phyloP scores from a whole-genome alignment of 2,888 invertebrate species.

The Rotaria sp. region DNA sequence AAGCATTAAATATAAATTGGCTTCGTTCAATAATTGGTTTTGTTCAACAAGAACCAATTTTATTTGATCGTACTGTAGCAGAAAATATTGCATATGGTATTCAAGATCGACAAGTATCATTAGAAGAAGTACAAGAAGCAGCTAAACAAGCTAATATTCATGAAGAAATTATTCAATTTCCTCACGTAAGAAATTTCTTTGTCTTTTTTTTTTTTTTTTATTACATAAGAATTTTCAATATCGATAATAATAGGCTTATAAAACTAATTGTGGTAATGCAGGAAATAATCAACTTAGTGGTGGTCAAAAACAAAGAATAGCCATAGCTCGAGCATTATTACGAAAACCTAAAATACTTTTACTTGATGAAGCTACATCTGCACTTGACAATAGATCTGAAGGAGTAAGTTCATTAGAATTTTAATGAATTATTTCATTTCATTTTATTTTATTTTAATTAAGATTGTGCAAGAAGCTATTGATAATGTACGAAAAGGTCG shows the following conservation, averaged over 20 bases:
- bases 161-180: conserved; percentile 33
- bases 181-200: too few relatives aligned
- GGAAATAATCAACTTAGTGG: neutral
- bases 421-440: too few relatives aligned
- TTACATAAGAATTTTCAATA: too few relatives aligned
- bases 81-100: conserved; percentile 41
- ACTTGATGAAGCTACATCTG: neutral
- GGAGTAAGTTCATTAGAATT: too few relatives aligned
- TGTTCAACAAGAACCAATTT: conserved; percentile 40
- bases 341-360: neutral
- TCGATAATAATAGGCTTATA: too few relatives aligned
- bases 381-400: neutral
- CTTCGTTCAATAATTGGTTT: conserved; percentile 34
- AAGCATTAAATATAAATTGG: conserved; percentile 35
- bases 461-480: too few relatives aligned
- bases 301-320: neutral
- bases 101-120: neutral
- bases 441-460: too few relatives aligned
- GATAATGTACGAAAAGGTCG: too few relatives aligned
- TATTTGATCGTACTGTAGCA: conserved; percentile 35
- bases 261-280: too few relatives aligned
- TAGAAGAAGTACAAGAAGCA: conserved; percentile 35
- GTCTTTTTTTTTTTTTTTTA: neutral
- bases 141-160: conserved; percentile 40
- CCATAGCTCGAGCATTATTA: neutral